Evolutionary conservation across 2,888 invertebrate species (phyloP), one percentile per base, ranked within the genome.

Genomic region (Xestia sexstrigata): DNA sequence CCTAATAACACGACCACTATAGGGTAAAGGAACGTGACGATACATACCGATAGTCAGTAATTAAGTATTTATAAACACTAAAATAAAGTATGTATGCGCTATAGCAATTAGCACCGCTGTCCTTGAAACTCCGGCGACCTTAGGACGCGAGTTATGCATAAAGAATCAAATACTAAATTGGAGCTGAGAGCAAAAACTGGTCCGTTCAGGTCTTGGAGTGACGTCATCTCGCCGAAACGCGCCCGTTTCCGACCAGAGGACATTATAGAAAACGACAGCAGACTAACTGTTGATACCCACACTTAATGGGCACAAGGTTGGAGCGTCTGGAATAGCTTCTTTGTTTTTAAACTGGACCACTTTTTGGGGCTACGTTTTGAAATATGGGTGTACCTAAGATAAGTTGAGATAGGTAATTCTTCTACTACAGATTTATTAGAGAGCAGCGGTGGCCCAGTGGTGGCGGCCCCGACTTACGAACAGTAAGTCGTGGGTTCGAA

Each of bases 151-250:
- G 95, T 93, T 96, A 96, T 96, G 95, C 95, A 95, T 95, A 95
- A 94, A 95, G 94, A 95, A 95, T 95, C 95, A 95, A 96, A 95
- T 92, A 92, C 94, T 93, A 93, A 96, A 95, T 95, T 95, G 94
- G 94, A 92, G 93, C 94, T 94, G 89, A 84, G 88, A 90, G 72
- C 91, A 93, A 93, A 94, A 96, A 96, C 95, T 95, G 94, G 96
- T 96, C 83, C 87, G 92, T 84, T 91, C 88, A 92, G 93, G 67
- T 82, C 72, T 42, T 70, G 88, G 89, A 79, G 82, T 96, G 95
- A 96, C 96, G 96, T 95, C 96, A 96, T 81, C 82, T 81, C 77
- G 74, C 84, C 92, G 90, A 92, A 91, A 92, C 93, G 92, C 93
- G 92, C 87, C 84, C 89, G 93, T 92, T 94, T 95, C 95, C 94